Percentiles rank a stretch among this genome's conserved stretches.
Evolutionary conservation across 2,113 vertebrate genomes (phyloP).

Genomic region (Tinamus guttatus): DNA sequence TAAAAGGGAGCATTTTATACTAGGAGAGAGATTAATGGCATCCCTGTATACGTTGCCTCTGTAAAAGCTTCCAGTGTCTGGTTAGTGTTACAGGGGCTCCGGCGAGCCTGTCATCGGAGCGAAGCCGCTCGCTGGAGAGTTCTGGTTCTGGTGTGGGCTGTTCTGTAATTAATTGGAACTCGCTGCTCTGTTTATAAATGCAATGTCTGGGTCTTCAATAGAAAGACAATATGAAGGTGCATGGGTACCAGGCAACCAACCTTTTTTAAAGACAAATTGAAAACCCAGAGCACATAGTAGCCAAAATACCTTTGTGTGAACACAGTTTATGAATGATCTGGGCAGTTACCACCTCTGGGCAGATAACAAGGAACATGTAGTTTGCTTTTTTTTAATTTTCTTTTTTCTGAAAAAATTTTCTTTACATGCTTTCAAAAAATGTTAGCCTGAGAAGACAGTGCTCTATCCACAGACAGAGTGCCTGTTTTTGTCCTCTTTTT

Average conservation of each 20-base stretch:
- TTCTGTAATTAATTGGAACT: neutral
- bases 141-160: neutral
- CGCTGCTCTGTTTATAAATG: neutral
- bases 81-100: neutral
- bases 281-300: neutral
- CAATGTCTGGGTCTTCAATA: neutral
- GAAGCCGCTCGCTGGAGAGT: neutral
- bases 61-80: conserved; percentile 16
- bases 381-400: neutral
- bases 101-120: neutral
- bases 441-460: too few relatives aligned
- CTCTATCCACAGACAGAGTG: neutral
- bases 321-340: neutral
- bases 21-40: neutral
- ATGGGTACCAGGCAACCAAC: neutral
- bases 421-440: too few relatives aligned
- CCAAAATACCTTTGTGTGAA: neutral
- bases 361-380: neutral
- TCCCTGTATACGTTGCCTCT: neutral
- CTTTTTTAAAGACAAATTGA: neutral
- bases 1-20: neutral
- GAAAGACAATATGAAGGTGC: neutral
- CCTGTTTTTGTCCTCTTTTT: neutral
- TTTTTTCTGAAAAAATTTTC: too few relatives aligned
- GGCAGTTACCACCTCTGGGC: neutral